Percentiles rank a stretch among this genome's conserved stretches.
Conservation (phyloP, 2,888 invertebrate genomes). For the Hybos culiciformis region DNA sequence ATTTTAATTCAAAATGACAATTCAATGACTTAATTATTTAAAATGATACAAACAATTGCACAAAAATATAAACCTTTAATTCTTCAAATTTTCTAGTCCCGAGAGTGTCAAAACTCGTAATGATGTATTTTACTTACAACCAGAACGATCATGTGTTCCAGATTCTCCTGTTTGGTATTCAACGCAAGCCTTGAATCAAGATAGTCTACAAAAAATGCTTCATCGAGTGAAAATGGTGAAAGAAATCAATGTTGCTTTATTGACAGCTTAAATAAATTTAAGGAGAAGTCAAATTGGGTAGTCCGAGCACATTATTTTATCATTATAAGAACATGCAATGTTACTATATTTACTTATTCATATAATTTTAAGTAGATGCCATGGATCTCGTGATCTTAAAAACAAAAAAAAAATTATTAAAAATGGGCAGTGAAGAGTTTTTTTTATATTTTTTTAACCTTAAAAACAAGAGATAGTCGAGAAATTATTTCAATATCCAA, state of each 20-base stretch:
- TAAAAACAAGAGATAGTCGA: no score
- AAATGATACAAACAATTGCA: neutral
- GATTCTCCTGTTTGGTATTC: constrained; percentile 96
- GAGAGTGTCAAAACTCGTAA: constrained; percentile 86
- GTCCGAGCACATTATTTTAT: no score
- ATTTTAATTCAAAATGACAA: neutral
- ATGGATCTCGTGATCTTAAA: no score
- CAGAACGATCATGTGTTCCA: constrained; percentile 86
- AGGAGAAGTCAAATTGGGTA: no score
- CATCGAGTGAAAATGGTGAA: constrained; percentile 87
- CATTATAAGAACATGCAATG: no score
- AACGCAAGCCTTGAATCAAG: constrained; percentile 66
- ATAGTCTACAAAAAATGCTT: constrained; percentile 78
- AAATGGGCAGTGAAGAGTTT: no score
- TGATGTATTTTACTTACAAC: constrained; percentile 86
- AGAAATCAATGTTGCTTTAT: constrained; percentile 72
- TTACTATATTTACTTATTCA: no score
- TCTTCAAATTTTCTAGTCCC: constrained; percentile 47
- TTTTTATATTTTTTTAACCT: no score
- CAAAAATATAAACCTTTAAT: constrained; percentile 2
- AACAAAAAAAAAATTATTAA: no score
- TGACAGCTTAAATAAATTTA: constrained; percentile 48
- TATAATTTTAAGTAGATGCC: no score
- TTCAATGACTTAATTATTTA: neutral
- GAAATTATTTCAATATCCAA: no score